Conservation (phyloP, 2,888 invertebrate genomes). For the Margaritifera margaritifera region DNA sequence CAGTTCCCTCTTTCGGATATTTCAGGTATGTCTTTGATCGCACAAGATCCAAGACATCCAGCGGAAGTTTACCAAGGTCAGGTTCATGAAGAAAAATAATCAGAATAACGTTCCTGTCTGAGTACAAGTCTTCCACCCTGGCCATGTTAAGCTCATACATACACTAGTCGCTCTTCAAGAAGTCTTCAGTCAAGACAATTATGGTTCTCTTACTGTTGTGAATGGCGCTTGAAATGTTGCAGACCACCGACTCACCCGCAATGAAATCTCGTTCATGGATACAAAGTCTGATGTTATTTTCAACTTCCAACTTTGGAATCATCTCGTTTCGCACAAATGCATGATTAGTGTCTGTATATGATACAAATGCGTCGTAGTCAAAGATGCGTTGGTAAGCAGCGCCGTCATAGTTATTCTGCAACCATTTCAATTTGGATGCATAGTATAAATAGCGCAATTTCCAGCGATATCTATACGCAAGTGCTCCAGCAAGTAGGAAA, state of each 20-base stretch:
- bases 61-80: no score
- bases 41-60: no score
- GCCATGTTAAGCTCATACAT: slow-evolving; percentile 8
- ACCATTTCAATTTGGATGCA: not conserved
- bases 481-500: not conserved
- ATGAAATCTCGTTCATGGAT: not conserved
- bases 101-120: no score
- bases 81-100: no score
- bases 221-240: slow-evolving; percentile 1
- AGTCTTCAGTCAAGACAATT: not conserved
- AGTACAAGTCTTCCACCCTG: not conserved
- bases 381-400: not conserved
- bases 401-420: no score
- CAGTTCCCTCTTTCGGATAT: no score
- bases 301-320: not conserved
- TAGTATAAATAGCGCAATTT: slow-evolving; percentile 4
- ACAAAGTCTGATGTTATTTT: not conserved
- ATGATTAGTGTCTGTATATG: not conserved
- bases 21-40: no score
- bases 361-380: not conserved
- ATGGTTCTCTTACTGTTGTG: slow-evolving; percentile 5
- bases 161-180: not conserved
- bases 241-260: not conserved
- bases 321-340: not conserved
- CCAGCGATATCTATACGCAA: slow-evolving; percentile 4